A percentile compares a stretch with the other conserved stretches of the same genome.
Conservation (phyloP, 2,113 vertebrate species). For the Eptatretus burgeri region DNA sequence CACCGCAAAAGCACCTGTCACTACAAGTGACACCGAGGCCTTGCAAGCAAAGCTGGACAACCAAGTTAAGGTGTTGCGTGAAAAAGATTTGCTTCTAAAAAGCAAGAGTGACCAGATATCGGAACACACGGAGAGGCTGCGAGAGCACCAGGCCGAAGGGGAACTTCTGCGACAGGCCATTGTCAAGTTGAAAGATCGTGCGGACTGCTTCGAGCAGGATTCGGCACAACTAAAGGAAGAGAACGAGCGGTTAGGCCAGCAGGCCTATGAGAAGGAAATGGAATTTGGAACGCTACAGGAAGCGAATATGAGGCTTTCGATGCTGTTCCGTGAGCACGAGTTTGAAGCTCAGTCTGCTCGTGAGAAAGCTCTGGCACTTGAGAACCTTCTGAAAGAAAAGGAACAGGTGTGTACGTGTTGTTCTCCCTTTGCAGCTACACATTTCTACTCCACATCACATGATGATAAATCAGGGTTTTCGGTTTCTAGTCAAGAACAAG, state of each 20-base stretch:
- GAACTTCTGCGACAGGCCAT: conserved; percentile 77
- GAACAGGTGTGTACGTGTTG: conserved; percentile 35
- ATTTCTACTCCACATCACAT: too few species aligned
- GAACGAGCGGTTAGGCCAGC: conserved; percentile 38
- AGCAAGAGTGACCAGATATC: conserved; percentile 52
- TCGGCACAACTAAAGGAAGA: conserved; percentile 48
- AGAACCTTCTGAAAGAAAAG: conserved; percentile 58
- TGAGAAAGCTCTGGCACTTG: conserved; percentile 55
- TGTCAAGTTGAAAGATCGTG: conserved; percentile 73
- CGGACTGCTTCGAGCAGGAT: conserved; percentile 53
- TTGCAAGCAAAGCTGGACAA: conserved; percentile 32
- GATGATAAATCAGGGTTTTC: too few species aligned
- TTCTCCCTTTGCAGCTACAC: too few species aligned
- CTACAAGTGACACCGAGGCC: conserved; percentile 30
- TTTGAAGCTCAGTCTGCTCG: conserved; percentile 46
- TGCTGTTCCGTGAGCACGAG: conserved; percentile 69
- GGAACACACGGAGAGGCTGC: conserved; percentile 37
- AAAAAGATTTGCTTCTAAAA: conserved; percentile 85
- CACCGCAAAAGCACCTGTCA: conserved; percentile 18
- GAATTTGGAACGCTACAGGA: conserved; percentile 78
- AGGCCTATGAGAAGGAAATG: conserved; percentile 41
- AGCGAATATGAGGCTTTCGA: conserved; percentile 75
- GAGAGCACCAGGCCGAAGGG: conserved; percentile 61
- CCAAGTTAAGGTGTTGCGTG: conserved; percentile 45
- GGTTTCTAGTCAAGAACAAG: too few species aligned